Conservation (phyloP, 2,888 invertebrate species). For the Phragmatobia fuliginosa region DNA sequence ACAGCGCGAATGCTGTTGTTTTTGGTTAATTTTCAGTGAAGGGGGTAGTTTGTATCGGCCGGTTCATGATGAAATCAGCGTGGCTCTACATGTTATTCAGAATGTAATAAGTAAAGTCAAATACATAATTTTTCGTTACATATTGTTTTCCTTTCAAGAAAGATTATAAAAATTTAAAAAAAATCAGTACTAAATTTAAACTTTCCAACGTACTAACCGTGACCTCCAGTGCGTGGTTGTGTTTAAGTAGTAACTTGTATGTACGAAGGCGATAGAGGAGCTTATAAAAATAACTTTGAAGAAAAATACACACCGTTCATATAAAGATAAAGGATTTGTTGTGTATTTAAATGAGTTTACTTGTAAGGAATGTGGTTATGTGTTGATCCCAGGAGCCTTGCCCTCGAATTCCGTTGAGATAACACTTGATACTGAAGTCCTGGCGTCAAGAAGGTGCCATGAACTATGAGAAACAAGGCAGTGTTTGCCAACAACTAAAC, state of each 20-base stretch:
- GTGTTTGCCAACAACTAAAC: conserved; percentile 64
- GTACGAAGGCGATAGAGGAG: background rate
- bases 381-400: conserved; percentile 56
- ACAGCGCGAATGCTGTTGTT: too few relatives aligned
- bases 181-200: background rate
- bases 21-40: too few relatives aligned
- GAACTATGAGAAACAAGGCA: conserved; percentile 59
- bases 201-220: background rate
- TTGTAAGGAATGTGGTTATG: conserved; percentile 61
- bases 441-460: conserved; percentile 58
- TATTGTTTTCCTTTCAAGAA: too few relatives aligned
- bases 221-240: background rate
- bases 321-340: conserved; percentile 46
- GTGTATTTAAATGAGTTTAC: conserved; percentile 55
- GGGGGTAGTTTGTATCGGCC: too few relatives aligned
- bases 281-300: conserved; percentile 35
- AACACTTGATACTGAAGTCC: conserved; percentile 49
- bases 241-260: background rate
- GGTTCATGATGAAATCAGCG: too few relatives aligned
- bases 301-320: conserved; percentile 34
- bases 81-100: background rate
- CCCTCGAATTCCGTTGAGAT: conserved; percentile 67
- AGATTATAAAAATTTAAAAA: background rate
- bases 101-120: background rate
- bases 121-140: too few relatives aligned